phyloP scores from a whole-genome alignment of 2,113 vertebrate species.

The Silurus glanis region DNA sequence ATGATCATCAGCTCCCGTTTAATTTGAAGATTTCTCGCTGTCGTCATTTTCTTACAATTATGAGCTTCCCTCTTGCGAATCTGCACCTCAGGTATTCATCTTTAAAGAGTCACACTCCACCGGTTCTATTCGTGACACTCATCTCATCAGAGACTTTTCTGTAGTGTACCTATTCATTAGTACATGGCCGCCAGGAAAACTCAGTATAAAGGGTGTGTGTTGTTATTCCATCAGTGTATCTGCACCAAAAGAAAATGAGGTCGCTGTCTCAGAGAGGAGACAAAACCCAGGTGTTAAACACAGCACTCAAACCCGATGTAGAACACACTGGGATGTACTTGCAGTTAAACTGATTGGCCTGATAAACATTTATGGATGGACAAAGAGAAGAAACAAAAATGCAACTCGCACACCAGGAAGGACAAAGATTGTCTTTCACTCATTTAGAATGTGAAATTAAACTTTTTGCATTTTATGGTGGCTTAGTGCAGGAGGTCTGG shows the following conservation, averaged over 20 bases:
- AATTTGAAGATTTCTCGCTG: neutral
- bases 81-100: slow-evolving; percentile 26
- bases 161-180: slow-evolving; percentile 45
- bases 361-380: slow-evolving; percentile 3
- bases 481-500: neutral
- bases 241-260: neutral
- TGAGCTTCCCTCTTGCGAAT: slow-evolving; percentile 7
- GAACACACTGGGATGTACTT: neutral
- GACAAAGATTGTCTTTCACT: neutral
- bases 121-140: slow-evolving; percentile 36
- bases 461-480: neutral
- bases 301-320: neutral
- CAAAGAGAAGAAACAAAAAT: neutral
- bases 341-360: neutral
- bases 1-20: slow-evolving; percentile 1
- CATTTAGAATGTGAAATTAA: neutral
- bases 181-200: slow-evolving; percentile 26
- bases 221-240: slow-evolving; percentile 12
- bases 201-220: neutral
- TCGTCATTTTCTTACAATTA: slow-evolving; percentile 30
- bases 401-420: neutral
- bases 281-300: neutral
- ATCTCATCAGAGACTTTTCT: slow-evolving; percentile 47
- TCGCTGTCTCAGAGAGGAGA: neutral
- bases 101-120: slow-evolving; percentile 46